Evolutionary conservation across 2,888 invertebrate species (phyloP).

Genomic region (Drosophila kokeensis): DNA sequence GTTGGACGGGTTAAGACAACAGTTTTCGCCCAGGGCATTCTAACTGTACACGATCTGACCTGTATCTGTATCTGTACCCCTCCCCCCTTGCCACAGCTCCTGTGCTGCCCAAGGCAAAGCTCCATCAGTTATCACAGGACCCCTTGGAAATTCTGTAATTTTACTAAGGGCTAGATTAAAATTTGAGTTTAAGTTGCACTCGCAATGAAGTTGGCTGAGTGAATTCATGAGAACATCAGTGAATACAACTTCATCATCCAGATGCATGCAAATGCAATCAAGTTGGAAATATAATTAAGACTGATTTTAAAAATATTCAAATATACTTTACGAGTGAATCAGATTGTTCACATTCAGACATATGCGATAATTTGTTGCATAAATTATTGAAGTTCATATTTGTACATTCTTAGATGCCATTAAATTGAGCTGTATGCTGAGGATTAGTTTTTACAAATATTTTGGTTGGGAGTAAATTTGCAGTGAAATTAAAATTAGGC

Average conservation of each 20-base stretch:
- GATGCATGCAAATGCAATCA: neutral
- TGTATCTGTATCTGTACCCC: constrained; percentile 4
- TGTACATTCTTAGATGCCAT: neutral
- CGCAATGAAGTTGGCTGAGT: neutral
- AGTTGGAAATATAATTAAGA: neutral
- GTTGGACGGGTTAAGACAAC: constrained; percentile 28
- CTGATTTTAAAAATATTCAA: neutral
- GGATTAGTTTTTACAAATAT: neutral
- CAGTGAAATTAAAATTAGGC: neutral
- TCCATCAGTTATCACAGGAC: constrained; percentile 19
- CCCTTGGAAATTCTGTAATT: constrained; percentile 16
- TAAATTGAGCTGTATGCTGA: neutral
- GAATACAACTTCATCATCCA: no score
- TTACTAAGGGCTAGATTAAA: constrained; percentile 28
- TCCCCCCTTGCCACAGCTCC: neutral
- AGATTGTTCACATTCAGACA: neutral
- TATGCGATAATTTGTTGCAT: neutral
- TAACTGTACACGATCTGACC: constrained; percentile 39
- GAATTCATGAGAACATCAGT: neutral
- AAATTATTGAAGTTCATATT: neutral
- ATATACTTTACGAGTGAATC: neutral
- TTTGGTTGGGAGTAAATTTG: neutral
- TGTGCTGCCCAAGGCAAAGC: neutral
- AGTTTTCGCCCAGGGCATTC: constrained; percentile 16
- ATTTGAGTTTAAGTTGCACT: constrained; percentile 8